Evolutionary conservation across 2,888 invertebrate genomes (phyloP).

Genomic region (Cryptus armator): DNA sequence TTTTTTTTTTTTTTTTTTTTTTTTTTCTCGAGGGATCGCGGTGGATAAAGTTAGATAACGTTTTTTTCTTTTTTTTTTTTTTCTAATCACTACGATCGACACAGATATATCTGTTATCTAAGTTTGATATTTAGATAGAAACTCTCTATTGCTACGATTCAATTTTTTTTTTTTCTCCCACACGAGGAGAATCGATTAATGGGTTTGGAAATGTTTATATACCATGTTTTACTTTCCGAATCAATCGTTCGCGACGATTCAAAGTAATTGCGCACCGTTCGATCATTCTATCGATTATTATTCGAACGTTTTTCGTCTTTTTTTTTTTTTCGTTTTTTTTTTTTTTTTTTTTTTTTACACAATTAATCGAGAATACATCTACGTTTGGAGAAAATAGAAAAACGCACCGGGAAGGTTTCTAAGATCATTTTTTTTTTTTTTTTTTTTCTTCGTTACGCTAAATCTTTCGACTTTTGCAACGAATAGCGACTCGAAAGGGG

Average conservation of each 20-base stretch:
- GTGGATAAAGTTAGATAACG: background rate
- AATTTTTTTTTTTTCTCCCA: background rate
- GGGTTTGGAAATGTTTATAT: background rate
- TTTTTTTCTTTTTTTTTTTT: no score
- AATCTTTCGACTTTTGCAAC: no score
- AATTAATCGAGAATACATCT: constrained; percentile 8
- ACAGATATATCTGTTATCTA: constrained; percentile 37
- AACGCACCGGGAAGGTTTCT: background rate
- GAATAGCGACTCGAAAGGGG: constrained; percentile 3
- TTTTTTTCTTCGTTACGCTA: constrained; percentile 16
- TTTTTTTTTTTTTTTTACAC: background rate
- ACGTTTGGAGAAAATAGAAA: background rate
- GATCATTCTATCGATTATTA: background rate
- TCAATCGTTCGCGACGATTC: background rate
- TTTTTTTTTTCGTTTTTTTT: background rate
- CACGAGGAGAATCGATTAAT: background rate
- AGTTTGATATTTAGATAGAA: constrained; percentile 47
- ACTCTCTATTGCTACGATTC: constrained; percentile 23
- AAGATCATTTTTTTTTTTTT: background rate
- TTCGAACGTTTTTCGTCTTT: no score
- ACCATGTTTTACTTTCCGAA: background rate
- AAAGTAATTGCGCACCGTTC: background rate
- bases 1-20: background rate
- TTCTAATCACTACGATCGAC: constrained; percentile 9
- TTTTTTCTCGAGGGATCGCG: background rate